Evolutionary conservation across 2,888 invertebrate genomes (phyloP).

Genomic region (Euclidia mi): DNA sequence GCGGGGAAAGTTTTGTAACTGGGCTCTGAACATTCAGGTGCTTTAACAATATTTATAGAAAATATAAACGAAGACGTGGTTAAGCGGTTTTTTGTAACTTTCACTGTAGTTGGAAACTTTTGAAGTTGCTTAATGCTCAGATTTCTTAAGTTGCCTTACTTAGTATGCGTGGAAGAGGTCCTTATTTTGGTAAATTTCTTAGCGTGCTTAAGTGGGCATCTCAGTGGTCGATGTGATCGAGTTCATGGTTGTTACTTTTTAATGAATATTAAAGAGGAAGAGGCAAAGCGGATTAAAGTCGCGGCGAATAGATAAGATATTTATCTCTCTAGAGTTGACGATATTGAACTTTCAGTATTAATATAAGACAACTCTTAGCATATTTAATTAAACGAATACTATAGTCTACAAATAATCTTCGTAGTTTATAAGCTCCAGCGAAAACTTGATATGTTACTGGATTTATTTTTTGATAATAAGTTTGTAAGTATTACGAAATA

Average conservation of each 20-base stretch:
- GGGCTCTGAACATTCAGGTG: constrained; percentile 35
- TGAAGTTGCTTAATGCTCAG: constrained; percentile 25
- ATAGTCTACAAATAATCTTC: too few relatives aligned
- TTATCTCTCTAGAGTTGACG: too few relatives aligned
- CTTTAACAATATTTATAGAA: constrained; percentile 58
- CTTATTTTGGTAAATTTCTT: constrained; percentile 20
- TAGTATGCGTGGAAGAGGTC: constrained; percentile 1
- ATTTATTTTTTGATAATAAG: too few relatives aligned
- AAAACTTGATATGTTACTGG: too few relatives aligned
- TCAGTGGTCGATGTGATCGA: constrained; percentile 13
- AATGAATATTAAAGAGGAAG: neutral
- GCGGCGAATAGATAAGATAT: too few relatives aligned
- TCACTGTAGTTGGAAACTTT: constrained; percentile 30
- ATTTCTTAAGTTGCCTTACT: constrained; percentile 19
- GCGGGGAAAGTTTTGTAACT: constrained; percentile 50
- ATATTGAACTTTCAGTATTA: too few relatives aligned
- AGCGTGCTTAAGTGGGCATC: constrained; percentile 20
- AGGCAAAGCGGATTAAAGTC: too few relatives aligned
- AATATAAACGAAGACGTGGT: constrained; percentile 48
- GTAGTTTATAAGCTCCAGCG: too few relatives aligned
- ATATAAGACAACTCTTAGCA: too few relatives aligned
- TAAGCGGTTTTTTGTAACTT: constrained; percentile 49
- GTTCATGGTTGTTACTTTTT: neutral
- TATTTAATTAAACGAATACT: too few relatives aligned
- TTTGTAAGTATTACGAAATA: too few relatives aligned